Evolutionary conservation across 2,113 vertebrate species (phyloP).

Genomic region (Hassar affinis): DNA sequence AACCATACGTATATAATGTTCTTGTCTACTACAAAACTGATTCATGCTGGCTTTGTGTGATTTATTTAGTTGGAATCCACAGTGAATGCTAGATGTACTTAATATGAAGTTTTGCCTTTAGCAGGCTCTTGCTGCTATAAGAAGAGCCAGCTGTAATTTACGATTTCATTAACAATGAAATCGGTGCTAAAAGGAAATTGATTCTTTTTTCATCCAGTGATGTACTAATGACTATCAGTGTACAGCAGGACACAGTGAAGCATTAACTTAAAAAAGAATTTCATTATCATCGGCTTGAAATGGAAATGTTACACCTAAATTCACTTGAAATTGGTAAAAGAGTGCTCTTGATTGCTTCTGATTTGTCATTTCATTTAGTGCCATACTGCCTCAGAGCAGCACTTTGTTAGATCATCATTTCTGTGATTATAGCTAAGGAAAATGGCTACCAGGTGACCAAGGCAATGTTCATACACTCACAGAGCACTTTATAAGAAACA

Average conservation of each 20-base stretch:
- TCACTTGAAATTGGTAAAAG: constrained; percentile 45
- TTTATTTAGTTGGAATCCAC: not conserved
- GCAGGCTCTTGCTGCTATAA: not conserved
- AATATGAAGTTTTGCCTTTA: not conserved
- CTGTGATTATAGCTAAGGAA: not conserved
- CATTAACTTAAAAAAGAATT: constrained; percentile 51
- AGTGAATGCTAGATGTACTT: not conserved
- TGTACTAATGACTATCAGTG: constrained; percentile 60
- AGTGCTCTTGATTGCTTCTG: constrained; percentile 69
- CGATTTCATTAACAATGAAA: not conserved
- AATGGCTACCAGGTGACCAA: not conserved
- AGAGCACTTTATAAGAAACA: not conserved
- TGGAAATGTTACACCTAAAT: constrained; percentile 27
- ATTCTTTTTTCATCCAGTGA: constrained; percentile 61
- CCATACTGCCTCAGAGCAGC: constrained; percentile 60
- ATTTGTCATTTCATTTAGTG: constrained; percentile 69
- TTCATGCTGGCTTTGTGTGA: not conserved
- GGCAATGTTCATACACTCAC: not conserved
- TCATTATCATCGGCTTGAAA: constrained; percentile 70
- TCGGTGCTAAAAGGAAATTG: constrained; percentile 42
- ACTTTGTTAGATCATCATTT: not conserved
- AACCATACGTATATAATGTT: not conserved
- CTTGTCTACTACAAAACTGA: not conserved
- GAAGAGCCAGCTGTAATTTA: not conserved
- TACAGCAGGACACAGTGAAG: constrained; percentile 59